These are phyloP conservation scores for Caiman crocodilus DNA, from an alignment of 2,797 vertebrate genomes.

Conservation along the genomic window DNA sequence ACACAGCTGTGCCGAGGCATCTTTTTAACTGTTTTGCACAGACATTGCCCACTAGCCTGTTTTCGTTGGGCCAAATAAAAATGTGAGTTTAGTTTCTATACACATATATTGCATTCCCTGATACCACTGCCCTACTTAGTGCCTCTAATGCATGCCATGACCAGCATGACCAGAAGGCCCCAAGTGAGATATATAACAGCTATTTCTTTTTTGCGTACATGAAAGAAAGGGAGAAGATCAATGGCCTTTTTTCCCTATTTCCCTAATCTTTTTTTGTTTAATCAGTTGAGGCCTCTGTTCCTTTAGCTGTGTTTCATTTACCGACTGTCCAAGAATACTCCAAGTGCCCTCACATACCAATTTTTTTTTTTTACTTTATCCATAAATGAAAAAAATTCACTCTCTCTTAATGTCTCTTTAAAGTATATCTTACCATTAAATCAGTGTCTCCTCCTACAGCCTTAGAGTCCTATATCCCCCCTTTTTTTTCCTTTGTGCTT, in stretches of 20 bases:
- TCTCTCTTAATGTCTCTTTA: neutral
- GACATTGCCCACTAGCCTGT: neutral
- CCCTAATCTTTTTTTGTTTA: neutral
- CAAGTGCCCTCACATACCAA: neutral
- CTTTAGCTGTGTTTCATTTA: neutral
- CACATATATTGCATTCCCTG: neutral
- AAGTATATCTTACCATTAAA: slow-evolving; percentile 34
- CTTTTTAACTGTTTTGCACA: too few species aligned
- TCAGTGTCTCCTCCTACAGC: neutral
- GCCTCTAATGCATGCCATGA: neutral
- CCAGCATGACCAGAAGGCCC: neutral
- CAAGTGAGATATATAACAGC: neutral
- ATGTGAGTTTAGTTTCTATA: neutral
- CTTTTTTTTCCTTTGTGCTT: neutral
- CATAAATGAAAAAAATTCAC: neutral
- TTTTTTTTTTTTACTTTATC: neutral
- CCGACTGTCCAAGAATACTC: slow-evolving; percentile 9
- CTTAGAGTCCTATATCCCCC: neutral
- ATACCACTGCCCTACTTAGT: fast-evolving
- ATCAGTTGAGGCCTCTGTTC: neutral
- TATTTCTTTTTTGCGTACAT: neutral
- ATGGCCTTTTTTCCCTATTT: neutral
- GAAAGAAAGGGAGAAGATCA: slow-evolving; percentile 22
- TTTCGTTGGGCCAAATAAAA: too few species aligned
- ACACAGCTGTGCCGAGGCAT: too few species aligned